These are phyloP conservation scores for Labeo catla DNA, from an alignment of 2,113 vertebrate genomes.

Conservation along the genomic window DNA sequence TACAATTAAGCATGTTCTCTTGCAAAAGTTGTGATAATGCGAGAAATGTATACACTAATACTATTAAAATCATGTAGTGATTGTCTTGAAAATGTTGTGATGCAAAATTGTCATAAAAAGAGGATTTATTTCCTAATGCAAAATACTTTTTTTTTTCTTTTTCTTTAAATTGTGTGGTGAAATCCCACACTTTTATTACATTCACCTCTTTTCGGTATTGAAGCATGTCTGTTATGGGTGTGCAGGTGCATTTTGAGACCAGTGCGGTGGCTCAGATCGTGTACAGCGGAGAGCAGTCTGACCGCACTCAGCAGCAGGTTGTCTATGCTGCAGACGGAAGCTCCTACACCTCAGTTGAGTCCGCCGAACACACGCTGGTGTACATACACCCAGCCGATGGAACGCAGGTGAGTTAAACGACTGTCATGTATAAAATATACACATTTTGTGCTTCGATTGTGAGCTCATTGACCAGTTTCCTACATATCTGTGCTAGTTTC, in stretches of 20 bases:
- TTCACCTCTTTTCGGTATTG: neutral
- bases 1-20: neutral
- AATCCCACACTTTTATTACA: neutral
- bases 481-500: neutral
- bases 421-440: too few species aligned
- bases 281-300: conserved; percentile 90
- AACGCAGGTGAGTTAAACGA: conserved; percentile 79
- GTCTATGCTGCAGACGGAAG: conserved; percentile 91
- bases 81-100: neutral
- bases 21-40: neutral
- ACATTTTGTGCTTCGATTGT: neutral
- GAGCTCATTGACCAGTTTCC: neutral
- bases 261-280: conserved; percentile 93
- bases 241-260: conserved; percentile 92
- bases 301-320: conserved; percentile 87
- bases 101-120: neutral
- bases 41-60: too few species aligned
- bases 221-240: neutral
- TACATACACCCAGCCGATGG: conserved; percentile 97
- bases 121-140: neutral
- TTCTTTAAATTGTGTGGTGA: conserved; percentile 13
- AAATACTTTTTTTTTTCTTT: neutral
- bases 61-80: neutral
- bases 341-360: conserved; percentile 94
- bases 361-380: conserved; percentile 93